Base-by-base conservation (phyloP, 2,113 vertebrate genomes). In the Archilochus colubris region DNA sequence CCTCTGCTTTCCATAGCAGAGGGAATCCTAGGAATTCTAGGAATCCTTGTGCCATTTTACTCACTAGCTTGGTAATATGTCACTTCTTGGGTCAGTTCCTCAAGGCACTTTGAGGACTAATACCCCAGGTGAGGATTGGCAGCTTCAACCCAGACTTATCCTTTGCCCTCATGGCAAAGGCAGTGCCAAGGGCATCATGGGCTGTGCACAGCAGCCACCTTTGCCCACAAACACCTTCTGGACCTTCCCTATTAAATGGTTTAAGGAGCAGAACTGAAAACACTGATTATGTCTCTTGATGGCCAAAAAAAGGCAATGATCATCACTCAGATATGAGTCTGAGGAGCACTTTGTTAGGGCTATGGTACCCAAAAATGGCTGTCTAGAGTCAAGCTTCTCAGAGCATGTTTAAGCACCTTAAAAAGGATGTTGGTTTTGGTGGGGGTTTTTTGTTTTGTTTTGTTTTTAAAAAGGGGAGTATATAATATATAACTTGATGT, bases 1-100 rank as follows among this genome's bases (percentile, higher is more conserved):
- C 31, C 2, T 64, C 62, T 43, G 0, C 76, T 38, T 59, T 48
- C 44, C 40, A 0, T 1, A 27, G 46, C 0, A 0, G 9, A 77
- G 33, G 1, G 36, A 38, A 38, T 38, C 36, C 36, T 38, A 17
- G 38, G 46, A 69, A 14, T 38, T 40, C 20, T 62, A 17, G 38
- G 46, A 69, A 14, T 18, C 38, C 44, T 4, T 11, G 28, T 88
- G 70, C 14, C 2, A 1, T 72, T 91, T 73, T 72, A 31, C 17
- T 75, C 2, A 0, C 44, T 64, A 27, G 7, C 31, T n/a, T 55
- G 38, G 33, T 14, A 59, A 14, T 38, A 15, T 4, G 17, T 31
- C 4, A 6, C 10, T 57, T 33, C 31, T 64, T 55, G 3, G 44
- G 12, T 27, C 1, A 4, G 17, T 7, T 57, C 5, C 25, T 6